These are phyloP conservation scores for Cottoperca gobio DNA, from an alignment of 2,797 vertebrate genomes.

Conservation along the genomic window DNA sequence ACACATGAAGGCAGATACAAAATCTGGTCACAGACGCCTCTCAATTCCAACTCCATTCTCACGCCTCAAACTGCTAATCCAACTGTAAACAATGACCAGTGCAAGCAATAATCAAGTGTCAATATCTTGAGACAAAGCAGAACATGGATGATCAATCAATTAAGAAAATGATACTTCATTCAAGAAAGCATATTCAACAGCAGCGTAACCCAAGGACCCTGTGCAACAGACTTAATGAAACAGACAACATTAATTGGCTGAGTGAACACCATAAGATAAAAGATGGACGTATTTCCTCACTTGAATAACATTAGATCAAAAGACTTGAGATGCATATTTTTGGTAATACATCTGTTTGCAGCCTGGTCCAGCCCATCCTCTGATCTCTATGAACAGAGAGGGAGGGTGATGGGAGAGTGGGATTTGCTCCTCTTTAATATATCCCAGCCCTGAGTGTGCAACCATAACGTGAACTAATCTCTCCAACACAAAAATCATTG, in stretches of 20 bases:
- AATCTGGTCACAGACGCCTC: too few relatives aligned
- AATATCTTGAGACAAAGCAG: neutral
- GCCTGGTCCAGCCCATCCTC: constrained; percentile 29
- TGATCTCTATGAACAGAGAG: constrained; percentile 42
- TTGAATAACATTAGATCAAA: constrained; percentile 36
- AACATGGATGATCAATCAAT: neutral
- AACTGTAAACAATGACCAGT: too few relatives aligned
- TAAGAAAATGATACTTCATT: neutral
- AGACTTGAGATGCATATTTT: constrained; percentile 17
- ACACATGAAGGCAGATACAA: too few relatives aligned
- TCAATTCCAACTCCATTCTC: too few relatives aligned
- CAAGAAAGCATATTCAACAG: neutral
- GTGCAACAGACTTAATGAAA: neutral
- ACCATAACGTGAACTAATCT: constrained; percentile 75
- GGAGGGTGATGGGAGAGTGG: constrained; percentile 6
- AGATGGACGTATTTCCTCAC: constrained; percentile 3
- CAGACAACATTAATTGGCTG: neutral
- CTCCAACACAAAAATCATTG: constrained; percentile 79
- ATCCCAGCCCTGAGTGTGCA: constrained; percentile 59
- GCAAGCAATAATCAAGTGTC: neutral
- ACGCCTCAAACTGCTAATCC: too few relatives aligned
- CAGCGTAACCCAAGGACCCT: neutral
- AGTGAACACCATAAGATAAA: neutral
- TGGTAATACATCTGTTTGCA: constrained; percentile 37
- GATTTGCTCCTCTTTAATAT: constrained; percentile 66